Evolutionary conservation across 2,888 invertebrate species (phyloP).

Genomic region (Osmoderma eremita): DNA sequence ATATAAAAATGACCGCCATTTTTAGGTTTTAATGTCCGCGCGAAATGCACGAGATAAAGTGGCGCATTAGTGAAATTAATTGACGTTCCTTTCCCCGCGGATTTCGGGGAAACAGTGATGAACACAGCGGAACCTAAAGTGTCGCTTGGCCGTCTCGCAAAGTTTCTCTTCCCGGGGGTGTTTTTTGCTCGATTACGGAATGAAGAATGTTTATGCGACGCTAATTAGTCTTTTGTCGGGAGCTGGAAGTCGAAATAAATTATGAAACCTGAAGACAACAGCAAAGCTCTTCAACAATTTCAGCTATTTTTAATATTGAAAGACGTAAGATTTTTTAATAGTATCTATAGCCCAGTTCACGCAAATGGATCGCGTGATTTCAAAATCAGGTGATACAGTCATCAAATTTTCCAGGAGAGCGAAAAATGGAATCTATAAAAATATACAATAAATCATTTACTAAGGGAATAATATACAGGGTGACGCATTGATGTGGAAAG

Average conservation of each 20-base stretch:
- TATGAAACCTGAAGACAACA: too few relatives aligned
- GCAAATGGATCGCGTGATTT: too few relatives aligned
- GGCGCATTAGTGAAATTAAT: conserved; percentile 53
- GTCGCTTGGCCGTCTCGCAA: neutral
- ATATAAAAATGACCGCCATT: conserved; percentile 52
- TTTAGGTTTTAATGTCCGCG: conserved; percentile 50
- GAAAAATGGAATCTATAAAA: too few relatives aligned
- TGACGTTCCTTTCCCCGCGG: conserved; percentile 43
- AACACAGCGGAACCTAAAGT: conserved; percentile 15
- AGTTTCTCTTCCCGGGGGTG: neutral
- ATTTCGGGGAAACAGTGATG: neutral
- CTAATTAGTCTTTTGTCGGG: conserved; percentile 1
- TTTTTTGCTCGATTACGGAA: neutral
- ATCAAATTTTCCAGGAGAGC: too few relatives aligned
- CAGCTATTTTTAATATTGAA: too few relatives aligned
- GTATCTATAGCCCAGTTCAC: too few relatives aligned
- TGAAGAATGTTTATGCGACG: neutral
- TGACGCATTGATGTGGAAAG: too few relatives aligned
- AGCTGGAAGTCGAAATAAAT: neutral
- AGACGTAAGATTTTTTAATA: too few relatives aligned
- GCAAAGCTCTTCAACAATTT: too few relatives aligned
- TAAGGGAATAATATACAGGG: too few relatives aligned
- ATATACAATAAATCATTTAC: too few relatives aligned
- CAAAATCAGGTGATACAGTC: too few relatives aligned
- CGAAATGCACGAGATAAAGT: conserved; percentile 47